These are phyloP conservation scores for Diorhabda elongata DNA, from an alignment of 1,140 invertebrate species.

Conservation along the genomic window DNA sequence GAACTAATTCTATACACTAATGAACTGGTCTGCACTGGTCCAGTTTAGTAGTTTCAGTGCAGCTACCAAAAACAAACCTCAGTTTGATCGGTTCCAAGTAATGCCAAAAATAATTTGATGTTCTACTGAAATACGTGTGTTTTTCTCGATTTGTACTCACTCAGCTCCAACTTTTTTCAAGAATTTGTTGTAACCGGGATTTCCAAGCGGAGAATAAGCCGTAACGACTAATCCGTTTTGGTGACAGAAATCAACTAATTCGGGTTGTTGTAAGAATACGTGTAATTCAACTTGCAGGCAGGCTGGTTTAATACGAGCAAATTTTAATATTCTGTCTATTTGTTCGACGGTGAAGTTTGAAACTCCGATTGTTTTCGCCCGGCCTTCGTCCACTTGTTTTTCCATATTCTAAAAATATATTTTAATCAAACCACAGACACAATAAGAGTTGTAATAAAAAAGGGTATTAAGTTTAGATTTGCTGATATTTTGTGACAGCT, in stretches of 20 bases:
- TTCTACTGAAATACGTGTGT: background rate
- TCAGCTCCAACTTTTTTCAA: conserved; percentile 45
- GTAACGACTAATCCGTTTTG: conserved; percentile 68
- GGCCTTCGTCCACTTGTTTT: conserved; percentile 59
- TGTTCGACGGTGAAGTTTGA: conserved; percentile 76
- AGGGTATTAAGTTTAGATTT: too few relatives aligned
- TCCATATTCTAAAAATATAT: conserved; percentile 61
- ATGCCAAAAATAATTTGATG: background rate
- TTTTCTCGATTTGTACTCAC: conserved; percentile 22
- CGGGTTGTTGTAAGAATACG: conserved; percentile 73
- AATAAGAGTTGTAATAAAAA: too few relatives aligned
- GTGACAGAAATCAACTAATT: conserved; percentile 68
- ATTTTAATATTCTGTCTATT: conserved; percentile 60
- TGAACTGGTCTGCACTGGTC: background rate
- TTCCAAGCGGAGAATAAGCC: conserved; percentile 78
- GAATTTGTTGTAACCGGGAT: conserved; percentile 56
- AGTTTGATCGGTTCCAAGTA: too few relatives aligned
- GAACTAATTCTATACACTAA: too few relatives aligned
- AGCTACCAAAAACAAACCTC: too few relatives aligned
- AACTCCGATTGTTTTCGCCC: conserved; percentile 64
- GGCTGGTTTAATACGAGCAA: conserved; percentile 62
- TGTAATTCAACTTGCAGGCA: conserved; percentile 77
- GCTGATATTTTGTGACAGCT: too few relatives aligned
- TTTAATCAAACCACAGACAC: too few relatives aligned
- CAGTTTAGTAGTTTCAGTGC: too few relatives aligned